These are phyloP conservation scores for Podarcis lilfordi DNA, from an alignment of 2,797 vertebrate species.

Conservation along the genomic window DNA sequence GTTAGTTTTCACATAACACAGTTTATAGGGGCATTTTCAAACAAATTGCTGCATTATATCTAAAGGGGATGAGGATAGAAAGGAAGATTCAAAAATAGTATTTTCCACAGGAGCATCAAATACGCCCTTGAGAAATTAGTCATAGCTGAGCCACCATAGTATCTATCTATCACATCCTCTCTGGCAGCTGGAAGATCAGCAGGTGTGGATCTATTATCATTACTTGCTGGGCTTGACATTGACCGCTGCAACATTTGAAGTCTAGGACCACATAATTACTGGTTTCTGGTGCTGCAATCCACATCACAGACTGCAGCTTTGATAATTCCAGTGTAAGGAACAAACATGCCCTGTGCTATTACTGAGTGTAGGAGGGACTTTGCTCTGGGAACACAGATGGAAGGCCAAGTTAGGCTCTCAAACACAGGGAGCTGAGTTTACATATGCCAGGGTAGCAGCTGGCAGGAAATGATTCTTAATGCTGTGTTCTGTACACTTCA, in stretches of 20 bases:
- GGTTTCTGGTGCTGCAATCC: constrained; percentile 46
- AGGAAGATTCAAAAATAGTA: background rate
- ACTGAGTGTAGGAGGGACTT: background rate
- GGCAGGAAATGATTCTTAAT: constrained; percentile 8
- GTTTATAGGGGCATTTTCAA: constrained; percentile 17
- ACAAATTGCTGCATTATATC: constrained; percentile 2
- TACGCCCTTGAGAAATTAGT: constrained; percentile 46
- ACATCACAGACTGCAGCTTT: constrained; percentile 30
- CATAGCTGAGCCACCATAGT: constrained; percentile 28
- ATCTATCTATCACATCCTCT: constrained; percentile 36
- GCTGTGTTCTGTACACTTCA: background rate
- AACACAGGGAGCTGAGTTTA: background rate
- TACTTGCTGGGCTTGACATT: constrained; percentile 60
- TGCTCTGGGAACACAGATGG: background rate
- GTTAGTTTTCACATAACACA: background rate
- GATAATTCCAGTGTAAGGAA: constrained; percentile 31
- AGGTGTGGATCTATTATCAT: constrained; percentile 65
- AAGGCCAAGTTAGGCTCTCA: background rate
- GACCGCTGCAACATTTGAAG: constrained; percentile 46
- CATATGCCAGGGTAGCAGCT: background rate
- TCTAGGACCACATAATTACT: constrained; percentile 51
- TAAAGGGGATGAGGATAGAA: rapidly evolving
- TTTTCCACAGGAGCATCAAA: constrained; percentile 10
- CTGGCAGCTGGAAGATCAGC: constrained; percentile 68
- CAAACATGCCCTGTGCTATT: background rate